Evolutionary conservation across 2,113 vertebrate genomes (phyloP).

Genomic region (Cettia cetti): DNA sequence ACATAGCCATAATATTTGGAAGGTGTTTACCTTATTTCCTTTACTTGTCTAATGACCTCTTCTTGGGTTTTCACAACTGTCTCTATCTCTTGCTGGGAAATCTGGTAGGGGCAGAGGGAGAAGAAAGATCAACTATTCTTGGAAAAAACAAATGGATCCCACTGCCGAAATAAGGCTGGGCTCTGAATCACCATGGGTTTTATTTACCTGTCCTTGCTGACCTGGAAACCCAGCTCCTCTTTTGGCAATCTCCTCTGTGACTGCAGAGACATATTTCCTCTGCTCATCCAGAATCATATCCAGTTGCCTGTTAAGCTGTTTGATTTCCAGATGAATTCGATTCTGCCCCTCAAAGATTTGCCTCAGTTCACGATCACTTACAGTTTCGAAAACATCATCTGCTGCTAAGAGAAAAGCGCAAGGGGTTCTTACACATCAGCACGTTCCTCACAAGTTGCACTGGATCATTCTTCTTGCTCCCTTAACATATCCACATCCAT

Average conservation of each 20-base stretch:
- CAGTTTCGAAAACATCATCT: conserved; percentile 86
- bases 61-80: conserved; percentile 81
- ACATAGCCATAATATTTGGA: not conserved
- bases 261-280: conserved; percentile 83
- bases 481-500: not conserved
- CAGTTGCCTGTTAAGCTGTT: conserved; percentile 90
- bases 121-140: not conserved
- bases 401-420: conserved; percentile 63
- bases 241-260: conserved; percentile 86
- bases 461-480: not conserved
- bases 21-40: conserved; percentile 84
- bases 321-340: conserved; percentile 94
- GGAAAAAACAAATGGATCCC: not conserved
- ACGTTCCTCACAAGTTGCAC: not conserved
- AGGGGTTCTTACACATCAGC: not conserved
- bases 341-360: conserved; percentile 98
- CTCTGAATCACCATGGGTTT: accelerated
- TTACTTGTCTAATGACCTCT: conserved; percentile 86
- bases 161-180: not conserved
- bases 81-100: conserved; percentile 78
- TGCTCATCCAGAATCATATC: conserved; percentile 97
- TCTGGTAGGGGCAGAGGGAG: conserved; percentile 29
- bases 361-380: conserved; percentile 89
- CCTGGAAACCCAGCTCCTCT: conserved; percentile 65
- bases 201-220: conserved; percentile 77